A percentile compares a stretch with the other conserved stretches of the same genome.
Evolutionary conservation across 2,797 vertebrate genomes (phyloP).

Genomic region (Pseudomugil tenellus): DNA sequence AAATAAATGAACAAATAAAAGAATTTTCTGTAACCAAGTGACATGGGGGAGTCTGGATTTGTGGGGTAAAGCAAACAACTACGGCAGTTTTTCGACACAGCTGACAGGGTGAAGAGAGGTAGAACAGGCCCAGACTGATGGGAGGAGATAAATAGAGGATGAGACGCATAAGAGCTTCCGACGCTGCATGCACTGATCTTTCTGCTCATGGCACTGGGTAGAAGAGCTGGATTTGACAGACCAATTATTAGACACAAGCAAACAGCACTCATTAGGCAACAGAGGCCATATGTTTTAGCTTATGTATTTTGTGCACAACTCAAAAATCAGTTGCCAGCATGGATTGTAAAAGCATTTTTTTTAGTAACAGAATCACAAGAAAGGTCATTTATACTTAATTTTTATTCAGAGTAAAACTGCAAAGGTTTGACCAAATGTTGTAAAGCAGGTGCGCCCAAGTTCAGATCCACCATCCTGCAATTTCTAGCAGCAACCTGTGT

Average conservation of each 20-base stretch:
- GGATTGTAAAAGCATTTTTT: too few relatives aligned
- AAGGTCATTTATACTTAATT: not conserved
- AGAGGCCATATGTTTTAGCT: constrained; percentile 46
- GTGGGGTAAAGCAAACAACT: constrained; percentile 34
- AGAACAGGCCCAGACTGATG: constrained; percentile 6
- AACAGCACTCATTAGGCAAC: constrained; percentile 25
- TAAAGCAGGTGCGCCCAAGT: too few relatives aligned
- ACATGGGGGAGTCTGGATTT: constrained; percentile 25
- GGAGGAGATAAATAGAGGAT: constrained; percentile 12
- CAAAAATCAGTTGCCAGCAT: not conserved
- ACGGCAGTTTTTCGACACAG: constrained; percentile 25
- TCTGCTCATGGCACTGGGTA: constrained; percentile 15
- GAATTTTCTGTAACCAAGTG: constrained; percentile 22
- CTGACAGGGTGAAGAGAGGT: constrained; percentile 23
- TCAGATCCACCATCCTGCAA: too few relatives aligned
- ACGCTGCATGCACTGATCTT: not conserved
- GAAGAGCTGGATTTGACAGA: constrained; percentile 17
- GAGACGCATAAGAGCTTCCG: constrained; percentile 4
- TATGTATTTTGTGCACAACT: constrained; percentile 20
- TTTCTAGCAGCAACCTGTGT: too few relatives aligned
- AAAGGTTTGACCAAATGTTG: too few relatives aligned
- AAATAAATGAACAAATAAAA: not conserved
- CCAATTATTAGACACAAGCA: constrained; percentile 43
- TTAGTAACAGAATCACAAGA: not conserved
- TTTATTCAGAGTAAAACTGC: not conserved